phyloP scores from a whole-genome alignment of 2,797 vertebrate species.

The Phoeniculus purpureus region DNA sequence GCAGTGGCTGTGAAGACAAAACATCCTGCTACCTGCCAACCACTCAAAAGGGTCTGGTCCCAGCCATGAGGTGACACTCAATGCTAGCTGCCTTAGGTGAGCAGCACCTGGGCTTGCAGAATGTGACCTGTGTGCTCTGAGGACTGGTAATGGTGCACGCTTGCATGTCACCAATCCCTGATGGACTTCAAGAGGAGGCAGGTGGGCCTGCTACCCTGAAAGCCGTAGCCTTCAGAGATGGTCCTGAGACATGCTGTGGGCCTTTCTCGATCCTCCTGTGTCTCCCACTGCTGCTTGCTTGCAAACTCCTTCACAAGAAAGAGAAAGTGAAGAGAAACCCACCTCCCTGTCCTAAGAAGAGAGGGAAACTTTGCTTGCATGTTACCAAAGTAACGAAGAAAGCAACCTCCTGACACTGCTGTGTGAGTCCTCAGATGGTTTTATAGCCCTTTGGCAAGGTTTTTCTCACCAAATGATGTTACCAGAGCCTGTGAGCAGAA shows the following conservation, averaged over 20 bases:
- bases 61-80: background rate
- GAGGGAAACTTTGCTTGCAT: conserved; percentile 42
- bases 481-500: background rate
- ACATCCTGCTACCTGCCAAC: background rate
- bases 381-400: conserved; percentile 71
- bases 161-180: background rate
- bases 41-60: background rate
- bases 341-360: conserved; percentile 44
- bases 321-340: background rate
- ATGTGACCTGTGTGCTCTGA: background rate
- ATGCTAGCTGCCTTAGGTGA: background rate
- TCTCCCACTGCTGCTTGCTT: background rate
- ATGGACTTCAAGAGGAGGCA: background rate
- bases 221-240: background rate
- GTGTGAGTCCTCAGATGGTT: conserved; percentile 40
- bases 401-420: conserved; percentile 50
- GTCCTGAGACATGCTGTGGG: background rate
- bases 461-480: conserved; percentile 32
- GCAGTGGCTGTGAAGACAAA: background rate
- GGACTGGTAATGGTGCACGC: background rate
- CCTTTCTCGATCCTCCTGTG: background rate
- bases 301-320: background rate
- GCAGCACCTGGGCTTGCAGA: background rate
- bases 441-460: conserved; percentile 48
- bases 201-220: background rate